Evolutionary conservation across 2,113 vertebrate genomes (phyloP).

Genomic region (Brachypodius melanocephalos): DNA sequence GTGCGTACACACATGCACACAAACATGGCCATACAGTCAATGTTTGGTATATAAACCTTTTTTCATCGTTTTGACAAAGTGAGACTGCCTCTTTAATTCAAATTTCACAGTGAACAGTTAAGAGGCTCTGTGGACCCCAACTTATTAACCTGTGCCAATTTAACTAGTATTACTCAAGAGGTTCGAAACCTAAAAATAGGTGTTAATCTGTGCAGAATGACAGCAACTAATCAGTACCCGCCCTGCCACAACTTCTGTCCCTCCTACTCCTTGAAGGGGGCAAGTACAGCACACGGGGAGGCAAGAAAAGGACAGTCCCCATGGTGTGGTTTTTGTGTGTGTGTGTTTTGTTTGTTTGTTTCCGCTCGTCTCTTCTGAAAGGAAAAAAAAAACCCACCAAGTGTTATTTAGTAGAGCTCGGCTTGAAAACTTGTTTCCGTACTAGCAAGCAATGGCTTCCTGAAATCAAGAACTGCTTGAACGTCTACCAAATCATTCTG

Average conservation of each 20-base stretch:
- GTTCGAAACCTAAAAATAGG: constrained; percentile 52
- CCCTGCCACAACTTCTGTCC: constrained; percentile 36
- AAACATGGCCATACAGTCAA: background rate
- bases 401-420: background rate
- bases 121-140: constrained; percentile 48
- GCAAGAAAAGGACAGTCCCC: background rate
- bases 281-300: background rate
- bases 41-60: background rate
- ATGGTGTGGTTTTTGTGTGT: background rate
- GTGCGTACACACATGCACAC: accelerated
- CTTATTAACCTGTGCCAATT: constrained; percentile 59
- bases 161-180: constrained; percentile 55
- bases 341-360: background rate
- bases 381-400: background rate
- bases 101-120: constrained; percentile 25
- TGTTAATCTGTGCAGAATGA: constrained; percentile 49
- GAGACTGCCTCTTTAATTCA: constrained; percentile 55
- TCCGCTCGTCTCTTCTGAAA: background rate
- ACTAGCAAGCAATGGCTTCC: background rate
- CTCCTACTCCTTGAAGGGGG: background rate
- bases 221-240: constrained; percentile 13
- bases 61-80: background rate
- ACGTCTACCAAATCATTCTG: background rate
- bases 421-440: constrained; percentile 12
- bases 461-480: background rate